phyloP scores from a whole-genome alignment of 2,113 vertebrate species.

The Diphyllodes magnificus region DNA sequence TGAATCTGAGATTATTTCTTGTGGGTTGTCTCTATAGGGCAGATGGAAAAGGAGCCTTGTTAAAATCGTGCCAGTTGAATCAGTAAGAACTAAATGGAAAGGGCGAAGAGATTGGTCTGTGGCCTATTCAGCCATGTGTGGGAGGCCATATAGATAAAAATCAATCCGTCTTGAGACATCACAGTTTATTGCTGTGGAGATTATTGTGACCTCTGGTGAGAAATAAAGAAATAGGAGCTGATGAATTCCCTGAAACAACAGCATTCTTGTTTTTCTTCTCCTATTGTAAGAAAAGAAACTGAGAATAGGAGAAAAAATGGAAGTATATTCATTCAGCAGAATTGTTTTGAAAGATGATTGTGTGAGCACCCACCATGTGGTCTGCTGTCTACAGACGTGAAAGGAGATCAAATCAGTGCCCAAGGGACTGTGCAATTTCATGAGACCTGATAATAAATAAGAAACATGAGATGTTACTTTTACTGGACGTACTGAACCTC shows the following conservation, averaged over 20 bases:
- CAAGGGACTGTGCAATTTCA: not conserved
- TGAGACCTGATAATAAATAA: not conserved
- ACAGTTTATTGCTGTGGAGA: slow-evolving; percentile 49
- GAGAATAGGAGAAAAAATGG: not conserved
- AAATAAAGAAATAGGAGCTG: not conserved
- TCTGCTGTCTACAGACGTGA: not conserved
- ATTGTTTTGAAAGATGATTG: not conserved
- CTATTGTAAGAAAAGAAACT: not conserved
- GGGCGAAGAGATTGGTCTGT: not conserved
- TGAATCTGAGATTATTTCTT: not conserved
- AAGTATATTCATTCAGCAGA: not conserved
- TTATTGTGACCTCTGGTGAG: slow-evolving; percentile 25
- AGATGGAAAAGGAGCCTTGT: not conserved
- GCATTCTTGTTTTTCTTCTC: slow-evolving; percentile 12
- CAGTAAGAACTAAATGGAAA: not conserved
- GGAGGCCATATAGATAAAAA: slow-evolving; percentile 25
- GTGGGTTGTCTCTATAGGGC: not conserved
- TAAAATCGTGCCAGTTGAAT: not conserved
- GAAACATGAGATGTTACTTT: not conserved
- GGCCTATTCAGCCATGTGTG: not conserved
- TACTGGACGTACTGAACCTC: not conserved
- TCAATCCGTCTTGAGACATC: slow-evolving; percentile 35
- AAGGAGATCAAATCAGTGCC: not conserved
- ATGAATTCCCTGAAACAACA: slow-evolving; percentile 14
- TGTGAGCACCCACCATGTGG: not conserved